Conservation (phyloP, 2,888 invertebrate genomes). For the Cerastoderma edule region DNA sequence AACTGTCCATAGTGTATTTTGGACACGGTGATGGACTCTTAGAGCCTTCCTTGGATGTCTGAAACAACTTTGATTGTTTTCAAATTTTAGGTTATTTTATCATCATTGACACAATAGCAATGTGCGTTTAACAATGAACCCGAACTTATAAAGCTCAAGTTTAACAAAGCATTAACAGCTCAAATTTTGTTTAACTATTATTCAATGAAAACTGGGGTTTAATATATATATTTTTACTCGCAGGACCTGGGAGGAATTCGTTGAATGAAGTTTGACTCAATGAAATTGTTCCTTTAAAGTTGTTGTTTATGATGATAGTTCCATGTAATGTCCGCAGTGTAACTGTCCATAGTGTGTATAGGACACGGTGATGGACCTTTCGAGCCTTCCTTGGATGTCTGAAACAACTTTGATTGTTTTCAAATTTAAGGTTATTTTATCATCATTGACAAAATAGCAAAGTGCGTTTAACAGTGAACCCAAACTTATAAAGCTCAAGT, state of each 20-base stretch:
- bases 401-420: neutral
- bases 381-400: slow-evolving; percentile 15
- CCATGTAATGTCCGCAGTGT: slow-evolving; percentile 3
- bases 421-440: neutral
- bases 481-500: neutral
- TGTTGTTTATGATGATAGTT: slow-evolving; percentile 12
- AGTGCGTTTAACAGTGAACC: too few species aligned
- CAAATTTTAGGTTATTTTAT: neutral
- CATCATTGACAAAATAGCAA: neutral
- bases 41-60: slow-evolving; percentile 20
- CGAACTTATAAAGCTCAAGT: neutral
- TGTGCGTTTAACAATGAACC: neutral
- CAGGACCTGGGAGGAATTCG: too few species aligned
- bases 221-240: too few species aligned
- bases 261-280: neutral
- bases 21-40: slow-evolving; percentile 4
- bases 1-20: slow-evolving; percentile 18
- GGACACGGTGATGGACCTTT: slow-evolving; percentile 12
- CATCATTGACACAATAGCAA: neutral
- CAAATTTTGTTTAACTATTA: neutral
- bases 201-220: neutral
- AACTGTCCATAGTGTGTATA: slow-evolving; percentile 21
- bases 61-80: neutral
- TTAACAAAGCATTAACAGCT: neutral
- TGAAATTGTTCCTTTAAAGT: neutral